Conservation (phyloP, 2,113 vertebrate genomes). For the Cryptotis parvus region DNA sequence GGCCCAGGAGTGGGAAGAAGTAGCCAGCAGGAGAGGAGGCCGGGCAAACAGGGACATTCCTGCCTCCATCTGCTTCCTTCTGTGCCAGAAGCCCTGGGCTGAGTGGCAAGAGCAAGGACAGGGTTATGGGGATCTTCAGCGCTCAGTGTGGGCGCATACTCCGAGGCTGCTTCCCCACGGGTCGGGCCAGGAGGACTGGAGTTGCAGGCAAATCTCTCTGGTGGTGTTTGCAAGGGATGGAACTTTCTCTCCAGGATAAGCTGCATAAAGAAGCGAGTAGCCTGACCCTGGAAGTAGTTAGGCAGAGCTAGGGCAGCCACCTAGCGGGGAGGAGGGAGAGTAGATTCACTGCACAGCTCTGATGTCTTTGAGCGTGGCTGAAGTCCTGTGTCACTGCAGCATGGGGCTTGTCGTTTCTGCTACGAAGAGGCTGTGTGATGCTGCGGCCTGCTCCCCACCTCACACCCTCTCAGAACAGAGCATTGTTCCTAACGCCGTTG, state of each 20-base stretch:
- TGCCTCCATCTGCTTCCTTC: neutral
- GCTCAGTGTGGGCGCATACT: neutral
- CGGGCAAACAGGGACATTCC: neutral
- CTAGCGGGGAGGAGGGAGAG: neutral
- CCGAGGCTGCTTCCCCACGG: neutral
- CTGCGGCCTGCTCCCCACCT: neutral
- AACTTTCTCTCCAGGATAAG: neutral
- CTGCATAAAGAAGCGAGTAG: slow-evolving; percentile 9
- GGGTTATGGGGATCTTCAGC: neutral
- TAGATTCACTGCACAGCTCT: neutral
- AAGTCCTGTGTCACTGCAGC: neutral
- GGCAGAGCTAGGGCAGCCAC: neutral
- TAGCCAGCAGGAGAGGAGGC: neutral
- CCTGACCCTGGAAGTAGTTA: neutral
- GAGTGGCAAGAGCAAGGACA: neutral
- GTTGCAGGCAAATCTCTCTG: neutral
- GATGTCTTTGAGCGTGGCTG: neutral
- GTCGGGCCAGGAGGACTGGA: neutral
- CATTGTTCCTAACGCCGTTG: neutral
- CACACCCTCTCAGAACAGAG: accelerated
- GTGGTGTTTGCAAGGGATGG: neutral
- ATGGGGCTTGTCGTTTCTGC: accelerated
- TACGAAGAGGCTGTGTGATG: neutral
- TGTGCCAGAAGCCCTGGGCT: neutral
- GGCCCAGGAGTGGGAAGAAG: neutral